Evolutionary conservation across 2,113 vertebrate genomes (phyloP), one percentile per base, ranked within the genome.

Genomic region (Urocolius indicus): DNA sequence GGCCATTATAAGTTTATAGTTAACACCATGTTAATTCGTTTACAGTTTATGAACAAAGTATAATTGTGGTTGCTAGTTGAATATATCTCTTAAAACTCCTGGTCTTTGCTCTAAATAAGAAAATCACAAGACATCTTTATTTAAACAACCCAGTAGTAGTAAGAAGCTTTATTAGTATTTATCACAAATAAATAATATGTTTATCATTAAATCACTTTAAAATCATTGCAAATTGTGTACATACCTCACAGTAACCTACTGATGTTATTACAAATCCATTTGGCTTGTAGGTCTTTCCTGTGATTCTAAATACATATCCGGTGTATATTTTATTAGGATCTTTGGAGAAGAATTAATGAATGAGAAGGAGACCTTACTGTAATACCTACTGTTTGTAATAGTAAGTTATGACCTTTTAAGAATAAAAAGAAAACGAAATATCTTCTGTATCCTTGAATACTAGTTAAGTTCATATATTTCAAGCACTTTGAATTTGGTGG

Each of bases 241-340:
- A 46, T 83, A 85, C 36, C 27, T 93, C 32, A 80, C 19, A 80
- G 55, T 43, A 94, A 63, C 19, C 41, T 89, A 51, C 51, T 83
- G 55, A 93, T 90, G 43, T 90, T 81, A 88, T 93, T 96, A 93
- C 17, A 90, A 80, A 88, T 58, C 68, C 65, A 67, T 94, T 93
- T 96, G 41, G 46, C 51, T 74, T 43, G 16, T 43, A 62, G 29
- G 59, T 66, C 46, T 94, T 96, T 88, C 88, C 82, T 90, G 92
- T 74, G 27, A 6, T 90, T 94, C 57, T 78, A 52, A 94, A 84
- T 71, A 71, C 46, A 86, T 48, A 92, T 92, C 72, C 4, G 7
- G 55, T 88, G 22, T 62, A 36, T 88, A 77, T 86, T 93, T 94
- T 80, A 71, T 74, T 93, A 92, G 15, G 55, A 34, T 66, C 29